Evolutionary conservation across 2,797 vertebrate species (phyloP).

Genomic region (Typhlichthys eigenmanni): DNA sequence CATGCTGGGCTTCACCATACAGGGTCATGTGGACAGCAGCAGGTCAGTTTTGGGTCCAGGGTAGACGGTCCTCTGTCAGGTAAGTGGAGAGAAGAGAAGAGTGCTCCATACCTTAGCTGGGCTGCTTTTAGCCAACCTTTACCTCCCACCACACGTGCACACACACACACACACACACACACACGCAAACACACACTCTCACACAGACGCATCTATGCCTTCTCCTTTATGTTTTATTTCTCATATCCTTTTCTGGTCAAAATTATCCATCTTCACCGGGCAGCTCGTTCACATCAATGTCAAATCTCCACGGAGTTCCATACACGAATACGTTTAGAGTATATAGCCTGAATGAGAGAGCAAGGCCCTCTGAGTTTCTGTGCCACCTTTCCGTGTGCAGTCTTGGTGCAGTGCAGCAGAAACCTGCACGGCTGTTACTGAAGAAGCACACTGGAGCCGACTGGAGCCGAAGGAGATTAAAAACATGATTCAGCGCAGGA

Average conservation of each 20-base stretch:
- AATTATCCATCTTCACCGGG: too few relatives aligned
- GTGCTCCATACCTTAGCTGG: neutral
- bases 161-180: neutral
- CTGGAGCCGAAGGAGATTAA: neutral
- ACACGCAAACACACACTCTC: too few relatives aligned
- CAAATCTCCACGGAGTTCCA: neutral
- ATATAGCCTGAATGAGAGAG: neutral
- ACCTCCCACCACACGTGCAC: too few relatives aligned
- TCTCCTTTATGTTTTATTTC: slow-evolving; percentile 2
- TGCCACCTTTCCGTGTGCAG: neutral
- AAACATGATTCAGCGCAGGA: neutral
- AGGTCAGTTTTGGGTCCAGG: slow-evolving; percentile 13
- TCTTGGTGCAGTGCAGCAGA: slow-evolving; percentile 14
- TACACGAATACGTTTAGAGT: neutral
- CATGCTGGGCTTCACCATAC: slow-evolving; percentile 14
- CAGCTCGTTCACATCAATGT: too few relatives aligned
- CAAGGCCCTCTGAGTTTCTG: neutral
- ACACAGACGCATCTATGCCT: neutral
- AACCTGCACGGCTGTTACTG: neutral
- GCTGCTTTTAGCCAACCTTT: too few relatives aligned
- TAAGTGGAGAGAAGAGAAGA: too few relatives aligned
- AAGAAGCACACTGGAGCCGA: neutral
- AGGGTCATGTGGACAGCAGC: slow-evolving; percentile 9
- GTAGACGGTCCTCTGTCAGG: slow-evolving; percentile 10
- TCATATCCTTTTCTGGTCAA: too few relatives aligned